These are phyloP conservation scores for Litoditis marina DNA, from an alignment of 2,888 invertebrate genomes.

Conservation along the genomic window DNA sequence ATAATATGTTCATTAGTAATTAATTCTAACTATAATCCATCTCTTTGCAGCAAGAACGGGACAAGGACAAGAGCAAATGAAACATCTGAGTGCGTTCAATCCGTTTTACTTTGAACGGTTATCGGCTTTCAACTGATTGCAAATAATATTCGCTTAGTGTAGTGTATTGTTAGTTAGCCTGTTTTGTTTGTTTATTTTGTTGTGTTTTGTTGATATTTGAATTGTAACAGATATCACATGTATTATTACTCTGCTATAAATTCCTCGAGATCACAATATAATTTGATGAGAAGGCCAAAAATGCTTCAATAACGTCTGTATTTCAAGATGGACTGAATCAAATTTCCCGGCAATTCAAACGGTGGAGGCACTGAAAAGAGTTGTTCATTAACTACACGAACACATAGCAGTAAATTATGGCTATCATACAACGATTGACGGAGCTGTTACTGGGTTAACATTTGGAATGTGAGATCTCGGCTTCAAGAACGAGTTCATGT, in stretches of 20 bases:
- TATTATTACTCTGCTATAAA: too few species aligned
- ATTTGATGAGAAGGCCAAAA: too few species aligned
- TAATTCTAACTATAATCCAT: neutral
- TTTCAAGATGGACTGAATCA: conserved; percentile 17
- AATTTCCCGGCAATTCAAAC: conserved; percentile 7
- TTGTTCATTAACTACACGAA: too few species aligned
- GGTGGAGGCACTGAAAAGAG: conserved; percentile 10
- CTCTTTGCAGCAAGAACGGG: conserved; percentile 46
- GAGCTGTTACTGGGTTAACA: too few species aligned
- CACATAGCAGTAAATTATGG: too few species aligned
- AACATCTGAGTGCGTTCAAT: conserved; percentile 56
- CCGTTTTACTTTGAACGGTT: conserved; percentile 56
- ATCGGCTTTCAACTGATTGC: conserved; percentile 50
- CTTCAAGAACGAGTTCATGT: too few species aligned
- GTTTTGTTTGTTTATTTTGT: neutral
- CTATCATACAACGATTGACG: too few species aligned
- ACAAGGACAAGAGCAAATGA: conserved; percentile 49
- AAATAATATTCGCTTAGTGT: neutral
- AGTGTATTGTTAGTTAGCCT: conserved; percentile 7
- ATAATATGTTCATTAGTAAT: too few species aligned
- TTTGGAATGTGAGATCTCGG: too few species aligned
- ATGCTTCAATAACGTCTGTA: conserved; percentile 16
- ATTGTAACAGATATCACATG: conserved; percentile 1
- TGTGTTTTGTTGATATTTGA: conserved; percentile 6
- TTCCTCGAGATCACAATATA: too few species aligned